A percentile compares a stretch with the other conserved stretches of the same genome.
phyloP scores from a whole-genome alignment of 92 coral and sea anemone genomes.

The Muricea muricata region DNA sequence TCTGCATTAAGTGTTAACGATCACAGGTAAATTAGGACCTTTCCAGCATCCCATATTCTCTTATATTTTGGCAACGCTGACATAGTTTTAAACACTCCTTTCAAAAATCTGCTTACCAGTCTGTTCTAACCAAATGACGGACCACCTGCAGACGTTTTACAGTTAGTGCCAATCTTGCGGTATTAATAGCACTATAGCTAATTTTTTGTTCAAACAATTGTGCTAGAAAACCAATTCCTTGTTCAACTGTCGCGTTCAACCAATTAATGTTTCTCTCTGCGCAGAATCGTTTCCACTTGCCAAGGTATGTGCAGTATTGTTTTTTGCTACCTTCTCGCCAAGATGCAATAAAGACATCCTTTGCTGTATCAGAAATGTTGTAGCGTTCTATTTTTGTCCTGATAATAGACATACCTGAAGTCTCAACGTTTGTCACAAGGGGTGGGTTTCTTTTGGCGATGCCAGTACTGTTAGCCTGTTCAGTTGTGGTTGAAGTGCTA shows the following conservation, averaged over 20 bases:
- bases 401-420: neutral
- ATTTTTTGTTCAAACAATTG: neutral
- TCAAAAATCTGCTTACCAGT: neutral
- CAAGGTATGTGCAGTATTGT: neutral
- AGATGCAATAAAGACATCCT: neutral
- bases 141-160: neutral
- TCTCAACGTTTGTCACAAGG: neutral
- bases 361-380: neutral
- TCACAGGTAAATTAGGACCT: neutral
- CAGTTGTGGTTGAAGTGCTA: neutral
- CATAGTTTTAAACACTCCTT: neutral
- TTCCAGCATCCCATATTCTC: slow-evolving; percentile 9
- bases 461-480: neutral
- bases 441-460: slow-evolving; percentile 13
- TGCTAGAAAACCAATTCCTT: neutral
- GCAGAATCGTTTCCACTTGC: neutral
- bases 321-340: neutral
- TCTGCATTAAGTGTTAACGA: neutral
- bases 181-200: neutral
- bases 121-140: neutral
- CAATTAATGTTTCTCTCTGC: neutral
- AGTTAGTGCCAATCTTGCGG: neutral
- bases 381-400: neutral
- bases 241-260: neutral
- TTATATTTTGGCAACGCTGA: neutral